Conservation (phyloP, 2,888 invertebrate species). For the Morpho deidamia region DNA sequence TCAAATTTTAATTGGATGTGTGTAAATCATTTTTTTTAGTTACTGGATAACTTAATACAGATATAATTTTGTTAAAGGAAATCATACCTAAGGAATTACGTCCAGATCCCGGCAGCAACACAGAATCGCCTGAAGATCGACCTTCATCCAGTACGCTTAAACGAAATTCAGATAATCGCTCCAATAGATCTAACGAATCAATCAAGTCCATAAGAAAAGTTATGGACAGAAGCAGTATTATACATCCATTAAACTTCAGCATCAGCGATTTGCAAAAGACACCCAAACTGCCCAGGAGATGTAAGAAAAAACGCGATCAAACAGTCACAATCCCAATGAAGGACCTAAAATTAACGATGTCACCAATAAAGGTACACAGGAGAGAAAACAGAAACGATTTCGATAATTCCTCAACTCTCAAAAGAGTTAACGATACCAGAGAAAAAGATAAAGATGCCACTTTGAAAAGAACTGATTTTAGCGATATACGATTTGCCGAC, state of each 20-base stretch:
- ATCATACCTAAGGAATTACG: slow-evolving; percentile 67
- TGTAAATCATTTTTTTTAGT: too few species aligned
- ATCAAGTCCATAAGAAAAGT: slow-evolving; percentile 54
- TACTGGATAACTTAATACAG: too few species aligned
- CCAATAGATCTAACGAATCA: slow-evolving; percentile 55
- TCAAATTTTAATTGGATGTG: too few species aligned
- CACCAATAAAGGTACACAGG: slow-evolving; percentile 59
- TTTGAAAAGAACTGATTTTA: slow-evolving; percentile 76
- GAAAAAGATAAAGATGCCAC: slow-evolving; percentile 82
- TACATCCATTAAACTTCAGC: slow-evolving; percentile 72
- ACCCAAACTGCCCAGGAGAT: slow-evolving; percentile 52
- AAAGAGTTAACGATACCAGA: slow-evolving; percentile 82
- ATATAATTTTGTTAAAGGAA: slow-evolving; percentile 44
- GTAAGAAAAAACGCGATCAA: slow-evolving; percentile 53
- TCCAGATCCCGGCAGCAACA: slow-evolving; percentile 82
- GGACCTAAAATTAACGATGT: slow-evolving; percentile 56
- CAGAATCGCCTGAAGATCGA: slow-evolving; percentile 81
- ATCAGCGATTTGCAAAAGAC: slow-evolving; percentile 66
- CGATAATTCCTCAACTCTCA: slow-evolving; percentile 61
- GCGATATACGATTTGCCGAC: slow-evolving; percentile 85
- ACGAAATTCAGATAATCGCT: slow-evolving; percentile 46
- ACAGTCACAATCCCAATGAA: slow-evolving; percentile 60
- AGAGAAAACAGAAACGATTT: slow-evolving; percentile 45
- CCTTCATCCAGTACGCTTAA: slow-evolving; percentile 64
- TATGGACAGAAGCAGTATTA: slow-evolving; percentile 59